phyloP scores from a whole-genome alignment of 30 jellyfish, hydroid and myxozoan genomes.

The Turritopsis dohrnii region DNA sequence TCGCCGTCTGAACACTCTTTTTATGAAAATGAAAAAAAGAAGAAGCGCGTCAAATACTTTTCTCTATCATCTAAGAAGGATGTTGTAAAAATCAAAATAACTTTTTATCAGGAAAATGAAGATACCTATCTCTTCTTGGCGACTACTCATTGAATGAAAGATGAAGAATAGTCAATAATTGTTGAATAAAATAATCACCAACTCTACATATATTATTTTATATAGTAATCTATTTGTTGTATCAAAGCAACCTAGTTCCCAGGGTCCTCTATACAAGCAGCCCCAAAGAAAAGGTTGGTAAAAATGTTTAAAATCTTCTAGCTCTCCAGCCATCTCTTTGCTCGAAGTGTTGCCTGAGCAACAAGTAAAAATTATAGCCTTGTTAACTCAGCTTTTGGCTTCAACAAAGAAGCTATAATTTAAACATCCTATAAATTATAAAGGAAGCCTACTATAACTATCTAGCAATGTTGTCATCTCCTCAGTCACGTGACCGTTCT shows the following conservation, averaged over 20 bases:
- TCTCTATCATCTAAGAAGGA: neutral
- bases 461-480: conserved; percentile 21
- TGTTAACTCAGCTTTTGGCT: conserved; percentile 27
- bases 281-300: neutral
- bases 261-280: neutral
- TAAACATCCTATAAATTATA: neutral
- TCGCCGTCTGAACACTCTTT: neutral
- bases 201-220: neutral
- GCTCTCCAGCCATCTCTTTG: no score
- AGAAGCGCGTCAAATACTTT: neutral
- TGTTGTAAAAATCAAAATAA: neutral
- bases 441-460: conserved; percentile 19
- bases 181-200: neutral
- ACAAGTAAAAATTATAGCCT: no score
- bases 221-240: neutral
- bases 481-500: no score
- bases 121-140: no score
- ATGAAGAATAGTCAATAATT: neutral
- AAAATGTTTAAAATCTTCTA: neutral
- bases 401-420: neutral
- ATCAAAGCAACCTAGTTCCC: neutral
- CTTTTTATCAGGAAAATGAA: neutral
- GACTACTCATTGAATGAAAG: no score
- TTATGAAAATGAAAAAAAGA: neutral
- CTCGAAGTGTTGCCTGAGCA: neutral